Conservation (phyloP, 2,113 vertebrate genomes). For the Euleptes europaea region DNA sequence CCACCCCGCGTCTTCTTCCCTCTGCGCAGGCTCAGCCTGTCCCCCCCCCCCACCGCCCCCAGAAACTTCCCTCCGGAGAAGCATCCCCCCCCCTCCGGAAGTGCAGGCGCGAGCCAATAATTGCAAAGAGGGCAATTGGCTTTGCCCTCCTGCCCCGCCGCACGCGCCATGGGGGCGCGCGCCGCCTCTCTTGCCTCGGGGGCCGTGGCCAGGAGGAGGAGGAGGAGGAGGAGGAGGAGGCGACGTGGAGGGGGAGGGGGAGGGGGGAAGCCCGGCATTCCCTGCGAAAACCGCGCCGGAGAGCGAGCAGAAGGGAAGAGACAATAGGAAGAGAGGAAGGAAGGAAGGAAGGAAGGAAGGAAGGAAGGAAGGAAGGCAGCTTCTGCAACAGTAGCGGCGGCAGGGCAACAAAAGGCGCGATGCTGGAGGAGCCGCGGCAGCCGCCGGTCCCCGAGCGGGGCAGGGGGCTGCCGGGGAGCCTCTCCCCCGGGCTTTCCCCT, state of each 20-base stretch:
- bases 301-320: not conserved
- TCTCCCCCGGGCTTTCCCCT: slow-evolving; percentile 11
- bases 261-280: not conserved
- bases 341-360: not conserved
- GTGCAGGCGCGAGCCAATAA: not conserved
- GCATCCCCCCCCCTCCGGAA: slow-evolving; percentile 33
- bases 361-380: not conserved
- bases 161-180: not conserved
- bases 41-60: too few species aligned
- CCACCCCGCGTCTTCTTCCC: too few species aligned
- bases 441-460: slow-evolving; percentile 41
- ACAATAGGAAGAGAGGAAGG: not conserved
- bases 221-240: not conserved
- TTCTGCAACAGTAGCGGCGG: not conserved
- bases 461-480: slow-evolving; percentile 34
- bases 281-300: not conserved
- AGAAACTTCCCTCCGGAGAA: slow-evolving; percentile 14
- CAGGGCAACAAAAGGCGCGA: not conserved
- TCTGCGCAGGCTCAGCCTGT: slow-evolving; percentile 38
- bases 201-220: not conserved
- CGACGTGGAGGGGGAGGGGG: slow-evolving; percentile 19
- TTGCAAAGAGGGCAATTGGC: not conserved
- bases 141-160: not conserved
- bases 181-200: not conserved
- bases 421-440: not conserved